Percentiles rank a stretch among this genome's conserved stretches.
Conservation (phyloP, 2,888 invertebrate species). For the Dryobotodes eremita region DNA sequence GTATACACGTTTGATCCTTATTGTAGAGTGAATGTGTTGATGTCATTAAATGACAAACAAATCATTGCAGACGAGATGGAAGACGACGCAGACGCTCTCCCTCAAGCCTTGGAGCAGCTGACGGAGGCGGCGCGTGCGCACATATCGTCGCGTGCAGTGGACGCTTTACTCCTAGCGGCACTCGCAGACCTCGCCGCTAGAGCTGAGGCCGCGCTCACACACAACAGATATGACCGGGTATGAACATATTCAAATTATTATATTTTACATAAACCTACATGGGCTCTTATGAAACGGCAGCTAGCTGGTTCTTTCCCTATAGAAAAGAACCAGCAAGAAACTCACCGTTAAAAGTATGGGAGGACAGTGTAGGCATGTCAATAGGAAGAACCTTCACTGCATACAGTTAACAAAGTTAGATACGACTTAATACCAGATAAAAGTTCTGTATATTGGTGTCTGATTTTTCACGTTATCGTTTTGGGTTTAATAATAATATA, state of each 20-base stretch:
- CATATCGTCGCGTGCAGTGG: slow-evolving; percentile 69
- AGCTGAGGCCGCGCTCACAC: slow-evolving; percentile 75
- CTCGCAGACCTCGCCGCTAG: slow-evolving; percentile 75
- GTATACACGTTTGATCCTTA: background rate
- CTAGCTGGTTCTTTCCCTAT: background rate
- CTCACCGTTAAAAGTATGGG: background rate
- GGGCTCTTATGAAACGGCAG: background rate
- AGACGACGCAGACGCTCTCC: slow-evolving; percentile 82
- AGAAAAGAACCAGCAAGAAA: background rate
- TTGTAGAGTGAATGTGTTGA: background rate
- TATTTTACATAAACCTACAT: background rate
- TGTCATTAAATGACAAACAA: background rate
- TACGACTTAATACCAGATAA: no score
- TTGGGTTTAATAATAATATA: no score
- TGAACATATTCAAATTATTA: background rate
- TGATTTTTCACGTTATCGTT: no score
- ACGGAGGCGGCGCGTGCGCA: slow-evolving; percentile 72
- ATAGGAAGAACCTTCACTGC: no score
- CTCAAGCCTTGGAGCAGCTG: slow-evolving; percentile 80
- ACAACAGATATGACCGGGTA: slow-evolving; percentile 77
- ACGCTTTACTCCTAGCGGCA: slow-evolving; percentile 72
- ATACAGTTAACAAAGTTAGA: no score
- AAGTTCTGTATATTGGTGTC: no score
- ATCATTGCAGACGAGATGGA: slow-evolving; percentile 77
- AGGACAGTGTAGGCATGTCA: no score